Percentiles rank a stretch among this genome's conserved stretches.
These are phyloP conservation scores for Epinephelus cyanopodus DNA, from an alignment of 2,113 vertebrate species.

Conservation along the genomic window DNA sequence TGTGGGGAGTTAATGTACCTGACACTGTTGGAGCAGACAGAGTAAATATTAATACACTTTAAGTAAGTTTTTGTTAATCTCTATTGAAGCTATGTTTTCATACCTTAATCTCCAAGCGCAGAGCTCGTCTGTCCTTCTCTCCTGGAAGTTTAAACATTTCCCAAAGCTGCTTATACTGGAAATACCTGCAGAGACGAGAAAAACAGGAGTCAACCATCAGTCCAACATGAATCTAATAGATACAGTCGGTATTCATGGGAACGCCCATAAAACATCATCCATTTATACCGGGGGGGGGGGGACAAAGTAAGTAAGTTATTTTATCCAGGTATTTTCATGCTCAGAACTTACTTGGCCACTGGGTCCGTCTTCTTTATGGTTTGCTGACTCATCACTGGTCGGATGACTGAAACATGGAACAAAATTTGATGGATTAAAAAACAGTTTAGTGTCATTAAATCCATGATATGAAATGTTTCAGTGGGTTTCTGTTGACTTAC, in stretches of 20 bases:
- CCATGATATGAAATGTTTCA: fast-evolving
- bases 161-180: conserved; percentile 87
- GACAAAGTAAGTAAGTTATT: neutral
- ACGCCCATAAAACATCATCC: no score
- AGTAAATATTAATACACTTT: neutral
- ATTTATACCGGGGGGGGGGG: no score
- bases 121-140: conserved; percentile 77
- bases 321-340: neutral
- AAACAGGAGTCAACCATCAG: neutral
- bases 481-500: conserved; percentile 65
- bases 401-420: conserved; percentile 80
- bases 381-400: conserved; percentile 78
- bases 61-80: neutral
- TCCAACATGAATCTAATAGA: no score
- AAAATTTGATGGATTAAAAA: neutral
- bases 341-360: conserved; percentile 82
- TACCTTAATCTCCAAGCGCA: conserved; percentile 85
- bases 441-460: neutral
- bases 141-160: conserved; percentile 83
- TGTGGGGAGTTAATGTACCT: no score
- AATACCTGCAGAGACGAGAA: conserved; percentile 77
- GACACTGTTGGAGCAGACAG: no score
- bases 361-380: conserved; percentile 84
- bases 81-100: neutral
- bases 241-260: no score